Percentiles rank a stretch among this genome's conserved stretches.
Conservation (phyloP, 1,140 invertebrate genomes). For the Cheumatopsyche charites region DNA sequence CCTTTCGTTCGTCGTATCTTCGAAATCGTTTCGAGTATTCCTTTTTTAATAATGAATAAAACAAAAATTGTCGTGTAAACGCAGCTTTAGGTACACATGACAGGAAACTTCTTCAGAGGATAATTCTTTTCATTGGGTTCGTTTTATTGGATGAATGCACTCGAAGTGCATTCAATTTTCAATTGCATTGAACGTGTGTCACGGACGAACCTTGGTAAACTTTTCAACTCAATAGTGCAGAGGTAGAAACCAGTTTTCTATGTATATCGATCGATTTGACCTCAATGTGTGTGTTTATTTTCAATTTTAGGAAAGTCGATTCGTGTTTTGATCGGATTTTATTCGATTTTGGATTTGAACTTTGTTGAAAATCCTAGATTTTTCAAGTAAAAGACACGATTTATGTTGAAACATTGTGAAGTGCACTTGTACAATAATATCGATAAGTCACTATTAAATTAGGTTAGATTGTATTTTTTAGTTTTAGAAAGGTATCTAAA, state of each 20-base stretch:
- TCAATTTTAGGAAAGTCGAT: not conserved
- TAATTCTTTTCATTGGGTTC: not conserved
- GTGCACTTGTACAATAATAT: not conserved
- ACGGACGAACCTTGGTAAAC: conserved; percentile 20
- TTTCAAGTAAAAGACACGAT: not conserved
- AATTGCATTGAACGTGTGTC: conserved; percentile 4
- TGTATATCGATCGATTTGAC: conserved; percentile 13
- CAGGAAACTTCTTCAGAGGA: not conserved
- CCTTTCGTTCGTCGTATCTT: no score
- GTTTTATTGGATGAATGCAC: not conserved
- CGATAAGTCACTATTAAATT: no score
- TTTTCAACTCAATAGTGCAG: not conserved
- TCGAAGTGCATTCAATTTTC: no score
- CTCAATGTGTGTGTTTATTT: conserved; percentile 5
- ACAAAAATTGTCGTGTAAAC: no score
- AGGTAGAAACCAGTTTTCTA: conserved; percentile 10
- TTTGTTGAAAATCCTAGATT: not conserved
- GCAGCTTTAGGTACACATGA: no score
- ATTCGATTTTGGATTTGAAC: no score
- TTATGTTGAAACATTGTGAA: not conserved
- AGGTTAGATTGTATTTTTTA: no score
- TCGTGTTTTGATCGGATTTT: no score
- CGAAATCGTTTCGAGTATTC: no score
- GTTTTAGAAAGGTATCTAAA: no score
- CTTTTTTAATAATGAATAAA: no score